Base-by-base conservation (phyloP, 2,888 invertebrate species). In the Cataglyphis rosenhaueri region DNA sequence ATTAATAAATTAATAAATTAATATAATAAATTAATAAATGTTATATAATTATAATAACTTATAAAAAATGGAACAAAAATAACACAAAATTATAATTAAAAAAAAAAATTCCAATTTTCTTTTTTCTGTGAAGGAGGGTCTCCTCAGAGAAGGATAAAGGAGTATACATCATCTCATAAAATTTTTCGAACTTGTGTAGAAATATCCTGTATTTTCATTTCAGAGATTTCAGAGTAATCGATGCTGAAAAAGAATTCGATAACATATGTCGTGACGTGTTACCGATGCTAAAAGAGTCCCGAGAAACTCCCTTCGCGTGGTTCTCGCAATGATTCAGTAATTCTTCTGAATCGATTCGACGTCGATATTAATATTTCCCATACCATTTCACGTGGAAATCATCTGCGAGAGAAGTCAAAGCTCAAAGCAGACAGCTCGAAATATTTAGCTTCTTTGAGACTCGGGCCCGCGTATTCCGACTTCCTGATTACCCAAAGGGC, bases 401-500 rank as follows among this genome's bases (percentile, higher is more conserved):
- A 35, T 73, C 73, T 25, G 73, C 41, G 44, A 44, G 32, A 29
- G 44, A 48, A 48, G 44, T 59, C 59, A 71, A 78, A 78, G 78
- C 52, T 78, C 78, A 71, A 79, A 79, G 59, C 73, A 35, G 35
- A 71, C 61, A 59, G 59, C 44, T 32, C 35, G 78, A 59, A 79
- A 79, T 73, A 79, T 73, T 73, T 79, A 73, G 78, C 44, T 61
- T 79, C 78, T 79, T 79, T 79, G 73, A 79, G 59, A 73, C 15
- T 76, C 41, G 78, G 38, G 44, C 12, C 71, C 3, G 15, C n/a
- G 1, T 76, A 57, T 12, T 15, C 59, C 35, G 74, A 44, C 21
- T 59, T 71, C 32, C 78, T 79, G 78, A 79, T 79, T 79, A 79
- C 74, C 78, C 74, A 59, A 79, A 79, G 73, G 78, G 73, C 78